Base-by-base conservation (phyloP, 2,888 invertebrate genomes). In the Oxycera nigricornis region DNA sequence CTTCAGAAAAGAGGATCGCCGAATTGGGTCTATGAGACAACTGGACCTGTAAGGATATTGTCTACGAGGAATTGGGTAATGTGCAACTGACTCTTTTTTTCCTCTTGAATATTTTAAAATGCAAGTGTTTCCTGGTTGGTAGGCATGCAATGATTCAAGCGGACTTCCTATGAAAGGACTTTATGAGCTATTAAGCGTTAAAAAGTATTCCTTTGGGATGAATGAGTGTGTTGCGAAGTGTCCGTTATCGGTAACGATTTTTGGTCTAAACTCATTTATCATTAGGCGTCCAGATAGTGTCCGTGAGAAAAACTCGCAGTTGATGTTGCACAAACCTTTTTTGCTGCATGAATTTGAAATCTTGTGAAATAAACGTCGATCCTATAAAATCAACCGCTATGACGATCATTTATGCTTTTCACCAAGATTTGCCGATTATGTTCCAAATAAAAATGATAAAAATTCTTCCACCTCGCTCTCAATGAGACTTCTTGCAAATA, bases 31-130 rank as follows among this genome's bases (percentile, higher is more conserved):
- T 17, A 4, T 11, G 4, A 22, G 26, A 67, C 67, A 67, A 67
- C 67, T 41, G 67, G 67, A 67, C 67, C 67, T 67, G 67, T 46
- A 26, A 9, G 67, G 11, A 46, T 67, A 41, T 41, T 67, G 46
- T 67, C 59, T 59, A 2, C 24, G 1, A 59, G 26, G 30, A 59
- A 59, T 30, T 20, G n/a, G 2, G 59, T 28, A 20, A 59, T 30
- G 59, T 30, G 59, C 59, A 59, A 28, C 30, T 6, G 14, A 2
- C 9, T 50, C 22, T 22, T 24, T 55, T 4, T 24, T 20, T n/a
- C n/a, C n/a, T n/a, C n/a, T 55, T 55, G 55, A 55, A 55, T 55
- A 17, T 30, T 9, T 26, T 59, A 6, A 26, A 17, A 30, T 59
- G 30, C 9, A 17, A 14, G 7, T 14, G 28, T 59, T 59, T 59